Evolutionary conservation across 2,113 vertebrate species (phyloP), one percentile per base, ranked within the genome.

Genomic region (Poeciliopsis retropinna): DNA sequence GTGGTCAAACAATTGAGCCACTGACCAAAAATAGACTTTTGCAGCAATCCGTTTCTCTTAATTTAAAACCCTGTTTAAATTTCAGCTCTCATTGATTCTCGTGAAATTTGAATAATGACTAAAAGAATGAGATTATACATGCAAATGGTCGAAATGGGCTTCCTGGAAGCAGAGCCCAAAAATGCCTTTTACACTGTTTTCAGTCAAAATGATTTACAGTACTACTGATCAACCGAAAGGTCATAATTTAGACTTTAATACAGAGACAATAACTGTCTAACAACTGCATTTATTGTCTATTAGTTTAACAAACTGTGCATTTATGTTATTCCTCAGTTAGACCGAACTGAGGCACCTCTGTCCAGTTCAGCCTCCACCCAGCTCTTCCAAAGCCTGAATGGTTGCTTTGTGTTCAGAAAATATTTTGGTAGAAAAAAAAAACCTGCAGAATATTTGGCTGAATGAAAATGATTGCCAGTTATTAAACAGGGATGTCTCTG

Each of bases 301-400:
- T 60, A 66, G 69, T 65, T 68, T 8, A 5, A 44, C 4, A 29
- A 60, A 28, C 69, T 54, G 60, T 71, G 61, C 34, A 37, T 37
- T 75, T 68, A 30, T 31, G 51, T 76, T 65, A 28, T 68, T 65
- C n/a, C 22, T 51, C 19, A 37, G 1, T 51, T 25, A 37, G 1
- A 0, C 54, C 54, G 70, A 68, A 87, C 86, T 90, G 79, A 85
- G 83, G 78, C 73, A 2, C 63, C 76, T 83, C 84, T 87, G 83
- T 88, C 29, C 32, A 4, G 62, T 30, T 28, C n/a, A 1, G 44
- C 64, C 67, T 70, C 64, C 54, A 57, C 51, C 22, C 51, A n/a
- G 51, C 72, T 72, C 69, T 22, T 64, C 83, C 70, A 60, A 6
- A 7, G 54, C 31, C 70, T 91, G 64, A 92, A 92, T 74, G 73